Conservation (phyloP, 2,888 invertebrate genomes). For the Petrolisthes cinctipes region DNA sequence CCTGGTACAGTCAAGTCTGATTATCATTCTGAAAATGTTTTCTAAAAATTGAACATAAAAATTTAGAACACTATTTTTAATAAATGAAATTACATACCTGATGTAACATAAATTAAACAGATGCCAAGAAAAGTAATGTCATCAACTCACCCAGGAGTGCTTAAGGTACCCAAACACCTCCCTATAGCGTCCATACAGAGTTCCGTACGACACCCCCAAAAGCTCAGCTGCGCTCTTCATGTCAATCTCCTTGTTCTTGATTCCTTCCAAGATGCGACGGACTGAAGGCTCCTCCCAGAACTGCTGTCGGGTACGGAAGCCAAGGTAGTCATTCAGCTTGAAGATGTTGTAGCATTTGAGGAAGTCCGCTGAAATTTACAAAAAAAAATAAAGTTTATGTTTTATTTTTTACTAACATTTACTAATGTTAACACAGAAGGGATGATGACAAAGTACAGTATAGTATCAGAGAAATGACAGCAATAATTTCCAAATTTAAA, state of each 20-base stretch:
- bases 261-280: slow-evolving; percentile 84
- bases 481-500: too few species aligned
- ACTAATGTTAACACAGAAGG: neutral
- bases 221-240: slow-evolving; percentile 94
- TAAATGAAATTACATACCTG: too few species aligned
- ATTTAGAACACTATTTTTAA: too few species aligned
- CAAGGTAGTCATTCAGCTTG: slow-evolving; percentile 87
- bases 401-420: neutral
- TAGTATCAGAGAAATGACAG: too few species aligned
- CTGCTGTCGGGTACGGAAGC: slow-evolving; percentile 87
- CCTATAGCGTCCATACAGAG: slow-evolving; percentile 88
- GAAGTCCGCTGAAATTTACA: slow-evolving; percentile 51
- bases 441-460: neutral
- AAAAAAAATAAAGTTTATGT: neutral
- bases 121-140: too few species aligned
- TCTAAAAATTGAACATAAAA: too few species aligned
- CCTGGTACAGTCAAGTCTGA: too few species aligned
- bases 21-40: too few species aligned
- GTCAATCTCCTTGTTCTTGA: slow-evolving; percentile 89
- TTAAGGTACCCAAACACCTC: slow-evolving; percentile 72
- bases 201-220: slow-evolving; percentile 90
- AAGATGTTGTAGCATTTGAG: slow-evolving; percentile 74
- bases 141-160: slow-evolving; percentile 61
- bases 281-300: slow-evolving; percentile 95
- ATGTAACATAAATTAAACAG: too few species aligned